Evolutionary conservation across 1,140 invertebrate genomes (phyloP), one percentile per base, ranked within the genome.

Genomic region (Oryzaephilus surinamensis): DNA sequence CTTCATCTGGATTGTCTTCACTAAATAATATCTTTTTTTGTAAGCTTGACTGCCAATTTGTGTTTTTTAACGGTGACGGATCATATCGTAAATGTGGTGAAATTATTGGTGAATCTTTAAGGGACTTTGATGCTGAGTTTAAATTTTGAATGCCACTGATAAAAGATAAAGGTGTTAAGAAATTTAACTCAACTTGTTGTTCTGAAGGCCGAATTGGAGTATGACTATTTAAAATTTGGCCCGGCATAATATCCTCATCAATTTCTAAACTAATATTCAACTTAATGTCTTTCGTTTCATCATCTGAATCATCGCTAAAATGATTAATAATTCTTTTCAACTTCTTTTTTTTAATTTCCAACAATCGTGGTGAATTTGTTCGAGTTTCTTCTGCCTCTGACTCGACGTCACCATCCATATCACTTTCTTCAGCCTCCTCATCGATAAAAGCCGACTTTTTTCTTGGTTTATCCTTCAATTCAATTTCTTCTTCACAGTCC

Each of bases 11-110:
- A n/a, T n/a, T n/a, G n/a, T n/a, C n/a, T n/a, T n/a, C n/a, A n/a
- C n/a, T n/a, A n/a, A n/a, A 43, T 36, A 69, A 66, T 14, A 66
- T 41, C 34, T 67, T 62, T 24, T 59, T 65, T 19, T 65, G 60
- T 10, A 52, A 43, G 13, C 45, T 38, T 3, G 14, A 15, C 33
- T 41, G 43, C 21, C 42, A 52, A 10, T 41, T 42, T 4, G 45
- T 41, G n/a, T 46, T 30, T 23, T 38, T 45, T 21, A 37, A 46
- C 18, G 57, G 51, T 34, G 57, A 62, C 28, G 51, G 53, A 32
- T 44, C 49, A 42, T 34, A 51, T 24, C 40, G 40, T 30, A 44
- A 32, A 28, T 45, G 38, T 39, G 49, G 44, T 11, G 33, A 43
- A 7, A 40, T 45, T 26, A 39, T 27, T 19, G 16, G 35, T 17